A percentile compares a stretch with the other conserved stretches of the same genome.
Conservation (phyloP, 2,888 invertebrate genomes). For the Hypselothyrea guttata region DNA sequence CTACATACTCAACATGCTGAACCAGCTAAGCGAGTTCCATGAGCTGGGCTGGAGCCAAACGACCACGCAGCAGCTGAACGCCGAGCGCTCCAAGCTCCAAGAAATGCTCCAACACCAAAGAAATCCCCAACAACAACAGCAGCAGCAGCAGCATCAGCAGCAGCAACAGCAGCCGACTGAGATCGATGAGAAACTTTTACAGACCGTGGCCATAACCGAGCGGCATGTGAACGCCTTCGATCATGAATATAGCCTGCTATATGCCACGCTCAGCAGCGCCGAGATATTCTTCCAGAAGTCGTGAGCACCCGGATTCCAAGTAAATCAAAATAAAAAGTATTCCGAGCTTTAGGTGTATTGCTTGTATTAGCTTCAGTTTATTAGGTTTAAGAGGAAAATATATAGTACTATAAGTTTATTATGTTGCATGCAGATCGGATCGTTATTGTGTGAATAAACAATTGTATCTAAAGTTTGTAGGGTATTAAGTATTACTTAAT, state of each 20-base stretch:
- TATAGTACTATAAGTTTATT: too few species aligned
- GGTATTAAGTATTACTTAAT: too few species aligned
- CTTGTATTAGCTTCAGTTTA: slow-evolving; percentile 40
- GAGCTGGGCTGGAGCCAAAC: slow-evolving; percentile 97
- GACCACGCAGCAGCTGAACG: slow-evolving; percentile 88
- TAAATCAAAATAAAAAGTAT: background rate
- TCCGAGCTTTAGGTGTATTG: background rate
- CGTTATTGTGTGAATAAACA: background rate
- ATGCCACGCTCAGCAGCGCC: slow-evolving; percentile 96
- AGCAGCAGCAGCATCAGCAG: slow-evolving; percentile 71
- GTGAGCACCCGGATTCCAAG: background rate
- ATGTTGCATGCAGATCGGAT: too few species aligned
- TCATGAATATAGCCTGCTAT: slow-evolving; percentile 94
- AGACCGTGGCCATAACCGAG: slow-evolving; percentile 94
- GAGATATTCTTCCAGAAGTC: slow-evolving; percentile 93
- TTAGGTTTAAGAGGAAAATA: slow-evolving; percentile 68
- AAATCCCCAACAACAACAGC: slow-evolving; percentile 60
- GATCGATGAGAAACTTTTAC: slow-evolving; percentile 89
- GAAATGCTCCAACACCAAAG: slow-evolving; percentile 83
- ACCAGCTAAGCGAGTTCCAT: slow-evolving; percentile 94
- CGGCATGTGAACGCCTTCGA: slow-evolving; percentile 90
- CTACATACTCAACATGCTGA: slow-evolving; percentile 94
- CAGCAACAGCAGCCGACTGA: slow-evolving; percentile 12
- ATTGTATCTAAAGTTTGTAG: too few species aligned
- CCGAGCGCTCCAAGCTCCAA: slow-evolving; percentile 84